A percentile compares a stretch with the other conserved stretches of the same genome.
phyloP scores from a whole-genome alignment of 2,797 vertebrate genomes.

The Sebastes cheni region DNA sequence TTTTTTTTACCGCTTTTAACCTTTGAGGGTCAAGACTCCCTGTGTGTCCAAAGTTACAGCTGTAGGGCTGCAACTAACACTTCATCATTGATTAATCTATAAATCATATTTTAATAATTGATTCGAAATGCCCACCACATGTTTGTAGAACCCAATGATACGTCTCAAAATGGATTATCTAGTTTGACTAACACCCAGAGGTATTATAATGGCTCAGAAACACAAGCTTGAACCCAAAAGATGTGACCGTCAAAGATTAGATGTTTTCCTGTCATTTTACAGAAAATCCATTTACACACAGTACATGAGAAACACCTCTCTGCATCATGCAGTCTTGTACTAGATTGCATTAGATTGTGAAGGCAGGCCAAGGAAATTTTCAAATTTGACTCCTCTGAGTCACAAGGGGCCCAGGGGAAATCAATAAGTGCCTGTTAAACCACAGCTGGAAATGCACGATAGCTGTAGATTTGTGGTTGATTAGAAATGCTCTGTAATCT shows the following conservation, averaged over 20 bases:
- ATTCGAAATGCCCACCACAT: not conserved
- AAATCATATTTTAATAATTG: not conserved
- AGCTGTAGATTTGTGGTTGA: not conserved
- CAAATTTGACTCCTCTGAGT: not conserved
- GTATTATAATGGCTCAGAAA: not conserved
- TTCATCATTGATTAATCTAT: not conserved
- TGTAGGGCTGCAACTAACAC: not conserved
- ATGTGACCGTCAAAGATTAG: not conserved
- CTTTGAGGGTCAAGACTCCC: not conserved
- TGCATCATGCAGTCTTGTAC: not conserved
- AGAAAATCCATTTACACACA: not conserved
- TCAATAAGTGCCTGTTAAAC: not conserved
- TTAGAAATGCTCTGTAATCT: not conserved
- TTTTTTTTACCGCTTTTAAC: not conserved
- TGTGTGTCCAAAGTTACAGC: not conserved
- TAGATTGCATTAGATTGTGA: not conserved
- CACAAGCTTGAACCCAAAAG: not conserved
- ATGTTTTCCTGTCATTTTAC: not conserved
- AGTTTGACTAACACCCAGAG: not conserved
- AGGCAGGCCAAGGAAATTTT: not conserved
- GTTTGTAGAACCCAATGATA: not conserved
- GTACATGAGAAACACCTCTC: not conserved
- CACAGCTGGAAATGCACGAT: not conserved
- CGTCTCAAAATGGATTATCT: not conserved
- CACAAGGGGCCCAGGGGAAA: not conserved